Evolutionary conservation across 2,888 invertebrate species (phyloP), one percentile per base, ranked within the genome.

Genomic region (Dasypolia templi): DNA sequence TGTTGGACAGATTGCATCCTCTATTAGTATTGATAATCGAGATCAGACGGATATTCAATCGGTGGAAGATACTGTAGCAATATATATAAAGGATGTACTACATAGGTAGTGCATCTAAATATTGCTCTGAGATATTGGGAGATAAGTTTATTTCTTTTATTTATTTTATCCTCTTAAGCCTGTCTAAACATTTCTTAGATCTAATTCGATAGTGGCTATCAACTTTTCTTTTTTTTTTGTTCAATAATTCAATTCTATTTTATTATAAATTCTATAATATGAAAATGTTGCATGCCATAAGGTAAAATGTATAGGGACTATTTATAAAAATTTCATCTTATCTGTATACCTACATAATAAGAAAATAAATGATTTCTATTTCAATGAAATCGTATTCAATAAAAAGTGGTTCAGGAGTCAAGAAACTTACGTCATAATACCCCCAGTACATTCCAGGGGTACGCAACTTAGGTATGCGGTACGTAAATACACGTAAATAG

Each of bases 1-100:
- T 76, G 29, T 59, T 61, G 61, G 51, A 81, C 65, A 75, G 68
- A 81, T 69, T 81, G 85, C 82, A 84, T 65, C 85, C 61, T 58
- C 61, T 68, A 61, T 67, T 77, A 68, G 70, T 82, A 46, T 68
- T 68, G 46, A 77, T 68, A 74, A 63, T 65, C 53, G 32, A 19
- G 56, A 49, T 61, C 14, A 9, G 29, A 55, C n/a, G 32, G 39
- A 46, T 64, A 67, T 81, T 61, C 39, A 71, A 64, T 51, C 26
- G 12, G 22, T 26, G 53, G 14, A 49, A 22, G 14, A 58, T 53
- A 49, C 9, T 14, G 55, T 63, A 29, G n/a, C 46, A 66, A 66
- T 82, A 44, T 62, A 26, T 51, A 6, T 59, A 19, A n/a, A 44
- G n/a, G 32, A 49, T 14, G 9, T 49, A 12, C 19, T 46, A 22